Conservation (phyloP, 2,797 vertebrate species). For the Falco cherrug region DNA sequence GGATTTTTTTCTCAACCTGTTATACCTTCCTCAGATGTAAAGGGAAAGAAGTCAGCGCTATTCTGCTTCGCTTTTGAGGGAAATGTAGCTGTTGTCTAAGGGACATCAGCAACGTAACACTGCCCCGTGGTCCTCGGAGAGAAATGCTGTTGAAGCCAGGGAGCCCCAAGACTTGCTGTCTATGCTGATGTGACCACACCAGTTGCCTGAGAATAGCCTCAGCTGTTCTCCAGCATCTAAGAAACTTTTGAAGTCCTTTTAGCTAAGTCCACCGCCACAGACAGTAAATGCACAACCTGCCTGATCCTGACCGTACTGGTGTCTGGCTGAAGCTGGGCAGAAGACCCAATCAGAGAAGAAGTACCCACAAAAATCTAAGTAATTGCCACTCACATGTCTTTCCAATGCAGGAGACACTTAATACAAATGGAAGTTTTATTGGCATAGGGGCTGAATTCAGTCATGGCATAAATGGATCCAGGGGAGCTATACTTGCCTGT, state of each 20-base stretch:
- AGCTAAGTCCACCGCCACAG: neutral
- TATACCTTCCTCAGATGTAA: neutral
- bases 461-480: neutral
- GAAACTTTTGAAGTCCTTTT: neutral
- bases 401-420: neutral
- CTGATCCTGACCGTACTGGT: neutral
- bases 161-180: neutral
- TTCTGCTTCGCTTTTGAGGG: neutral
- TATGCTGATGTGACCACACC: neutral
- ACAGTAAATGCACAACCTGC: neutral
- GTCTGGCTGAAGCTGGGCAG: neutral
- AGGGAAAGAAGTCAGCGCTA: neutral
- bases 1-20: neutral
- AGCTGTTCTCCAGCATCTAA: neutral
- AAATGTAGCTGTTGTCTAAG: accelerated
- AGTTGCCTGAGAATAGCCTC: neutral
- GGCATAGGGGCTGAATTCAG: neutral
- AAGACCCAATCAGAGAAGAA: neutral
- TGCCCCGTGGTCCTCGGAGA: neutral
- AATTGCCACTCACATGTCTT: neutral
- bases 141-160: neutral
- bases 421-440: constrained; percentile 44
- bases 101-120: neutral
- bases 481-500: neutral
- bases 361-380: neutral